phyloP scores from a whole-genome alignment of 2,113 vertebrate species.

The Protobothrops flavoviridis region DNA sequence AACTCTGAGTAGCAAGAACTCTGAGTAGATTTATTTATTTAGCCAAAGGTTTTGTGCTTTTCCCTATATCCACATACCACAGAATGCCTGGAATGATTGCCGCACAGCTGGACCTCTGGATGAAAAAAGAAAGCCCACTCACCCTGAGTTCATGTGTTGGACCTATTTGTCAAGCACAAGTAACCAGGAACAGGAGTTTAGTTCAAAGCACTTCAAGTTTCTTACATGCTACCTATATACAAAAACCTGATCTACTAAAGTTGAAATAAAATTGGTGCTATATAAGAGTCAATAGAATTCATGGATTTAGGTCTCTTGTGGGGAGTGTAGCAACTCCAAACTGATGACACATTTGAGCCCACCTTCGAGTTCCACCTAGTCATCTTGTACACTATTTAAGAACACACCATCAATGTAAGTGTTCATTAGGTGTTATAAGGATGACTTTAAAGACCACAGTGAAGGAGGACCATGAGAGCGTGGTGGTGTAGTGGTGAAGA shows the following conservation, averaged over 20 bases:
- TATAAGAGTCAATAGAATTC: neutral
- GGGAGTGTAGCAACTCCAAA: neutral
- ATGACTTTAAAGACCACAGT: neutral
- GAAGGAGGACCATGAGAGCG: neutral
- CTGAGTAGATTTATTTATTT: neutral
- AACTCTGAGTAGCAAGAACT: neutral
- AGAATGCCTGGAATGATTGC: neutral
- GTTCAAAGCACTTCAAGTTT: neutral
- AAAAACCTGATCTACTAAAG: neutral
- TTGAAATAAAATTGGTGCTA: neutral
- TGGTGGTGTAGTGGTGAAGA: neutral
- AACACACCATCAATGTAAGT: neutral
- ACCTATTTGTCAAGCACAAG: no score
- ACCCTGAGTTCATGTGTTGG: neutral
- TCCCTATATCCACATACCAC: neutral
- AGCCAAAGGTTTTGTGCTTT: neutral
- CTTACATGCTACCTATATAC: neutral
- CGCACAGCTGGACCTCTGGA: neutral
- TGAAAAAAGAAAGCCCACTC: neutral
- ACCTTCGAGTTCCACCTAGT: neutral
- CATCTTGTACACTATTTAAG: neutral
- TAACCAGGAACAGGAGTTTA: no score
- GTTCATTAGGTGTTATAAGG: neutral
- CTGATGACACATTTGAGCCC: neutral
- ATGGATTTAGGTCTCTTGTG: neutral